Base-by-base conservation (phyloP, 2,888 invertebrate genomes). In the Sisyra terminalis region DNA sequence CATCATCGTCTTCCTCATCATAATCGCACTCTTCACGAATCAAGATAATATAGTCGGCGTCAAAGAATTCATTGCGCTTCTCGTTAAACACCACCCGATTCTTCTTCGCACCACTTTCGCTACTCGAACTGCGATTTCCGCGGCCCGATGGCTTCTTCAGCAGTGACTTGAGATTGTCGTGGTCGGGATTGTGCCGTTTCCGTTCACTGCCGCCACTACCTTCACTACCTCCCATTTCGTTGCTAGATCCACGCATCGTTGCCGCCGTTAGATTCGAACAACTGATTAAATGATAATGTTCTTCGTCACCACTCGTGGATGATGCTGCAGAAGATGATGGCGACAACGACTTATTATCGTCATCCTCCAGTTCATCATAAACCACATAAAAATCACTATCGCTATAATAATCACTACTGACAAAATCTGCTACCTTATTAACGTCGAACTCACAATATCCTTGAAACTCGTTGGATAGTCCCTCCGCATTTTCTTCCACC, bases 31-130 rank as follows among this genome's bases (percentile, higher is more conserved):
- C 88, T 58, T 89, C 88, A 46, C 88, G 77, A 48, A 89, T 87
- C 48, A 88, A 70, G 53, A 89, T 89, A 55, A 89, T 88, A 57
- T 89, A 89, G 64, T 89, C 88, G 41, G 89, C 88, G 53, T 89
- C 89, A 60, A 89, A 88, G 64, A 87, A 88, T 60, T 87, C 85
- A 64, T 89, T 89, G 42, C 83, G 75, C 55, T 78, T 84, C 65
- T 89, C 89, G 58, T 89, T 86, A 57, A 89, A 89, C 42, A 86
- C 78, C 16, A 89, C 89, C 44, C 86, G 75, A 59, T 87, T 75
- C 55, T 80, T 82, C 52, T 77, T 78, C 10, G 29, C 30, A 29
- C 16, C 24, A 29, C 29, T 40, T 18, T 17, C 24, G 18, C 38
- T 13, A 24, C 9, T 13, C n/a, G 14, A 15, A 34, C 32, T 31